Conservation (phyloP, 2,888 invertebrate species). For the Dicranocentrus wangi region DNA sequence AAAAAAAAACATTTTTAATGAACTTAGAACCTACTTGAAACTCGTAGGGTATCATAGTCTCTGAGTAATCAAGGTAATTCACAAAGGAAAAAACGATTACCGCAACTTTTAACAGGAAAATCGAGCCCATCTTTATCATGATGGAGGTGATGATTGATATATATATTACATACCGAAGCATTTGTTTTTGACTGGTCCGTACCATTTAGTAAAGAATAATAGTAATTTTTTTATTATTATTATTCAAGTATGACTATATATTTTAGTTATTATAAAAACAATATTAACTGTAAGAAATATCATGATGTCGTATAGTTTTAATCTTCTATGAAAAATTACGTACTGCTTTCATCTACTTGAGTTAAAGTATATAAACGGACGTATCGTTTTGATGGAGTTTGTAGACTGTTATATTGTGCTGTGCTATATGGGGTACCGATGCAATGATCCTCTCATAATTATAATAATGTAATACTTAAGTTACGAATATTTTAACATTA, state of each 20-base stretch:
- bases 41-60: constrained; percentile 57
- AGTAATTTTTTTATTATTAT: constrained; percentile 61
- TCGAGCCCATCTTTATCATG: constrained; percentile 47
- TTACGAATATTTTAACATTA: constrained; percentile 59
- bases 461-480: constrained; percentile 54
- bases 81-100: constrained; percentile 40
- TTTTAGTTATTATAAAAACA: constrained; percentile 54
- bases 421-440: constrained; percentile 66
- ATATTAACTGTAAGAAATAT: constrained; percentile 53
- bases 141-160: constrained; percentile 62
- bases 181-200: constrained; percentile 66
- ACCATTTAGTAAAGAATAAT: constrained; percentile 56
- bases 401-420: constrained; percentile 65
- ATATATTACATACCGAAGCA: constrained; percentile 64
- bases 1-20: constrained; percentile 50
- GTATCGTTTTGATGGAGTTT: constrained; percentile 57
- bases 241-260: constrained; percentile 57
- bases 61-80: constrained; percentile 44
- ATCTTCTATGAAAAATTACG: constrained; percentile 38
- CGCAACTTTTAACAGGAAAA: constrained; percentile 32
- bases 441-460: constrained; percentile 66
- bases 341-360: constrained; percentile 60
- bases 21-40: constrained; percentile 58
- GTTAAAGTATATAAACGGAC: constrained; percentile 50
- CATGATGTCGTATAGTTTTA: constrained; percentile 60